Evolutionary conservation across 2,113 vertebrate species (phyloP).

Genomic region (Cheirogaleus medius): DNA sequence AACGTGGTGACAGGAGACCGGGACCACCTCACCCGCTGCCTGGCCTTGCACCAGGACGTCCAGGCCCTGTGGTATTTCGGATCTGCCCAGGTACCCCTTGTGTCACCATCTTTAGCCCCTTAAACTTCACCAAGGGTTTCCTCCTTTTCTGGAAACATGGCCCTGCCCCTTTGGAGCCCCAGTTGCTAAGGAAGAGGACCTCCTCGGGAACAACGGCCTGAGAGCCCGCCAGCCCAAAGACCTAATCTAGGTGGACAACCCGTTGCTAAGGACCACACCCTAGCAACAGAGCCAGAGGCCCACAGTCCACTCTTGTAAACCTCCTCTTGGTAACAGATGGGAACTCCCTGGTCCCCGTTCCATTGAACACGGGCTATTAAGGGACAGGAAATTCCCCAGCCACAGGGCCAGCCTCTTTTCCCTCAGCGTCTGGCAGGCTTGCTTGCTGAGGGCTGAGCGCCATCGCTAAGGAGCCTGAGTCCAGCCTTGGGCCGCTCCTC

Average conservation of each 20-base stretch:
- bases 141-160: background rate
- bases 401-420: background rate
- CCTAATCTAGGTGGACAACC: background rate
- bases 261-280: background rate
- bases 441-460: background rate
- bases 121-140: background rate
- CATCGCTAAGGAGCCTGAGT: background rate
- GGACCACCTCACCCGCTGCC: slow-evolving; percentile 89
- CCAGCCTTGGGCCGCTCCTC: background rate
- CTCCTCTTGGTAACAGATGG: background rate
- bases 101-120: background rate
- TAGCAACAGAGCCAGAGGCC: background rate
- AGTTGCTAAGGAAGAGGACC: background rate
- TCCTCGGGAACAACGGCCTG: background rate
- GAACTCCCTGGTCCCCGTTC: background rate
- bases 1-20: slow-evolving; percentile 88
- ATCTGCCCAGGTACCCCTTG: slow-evolving; percentile 85
- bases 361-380: background rate
- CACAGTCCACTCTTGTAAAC: background rate
- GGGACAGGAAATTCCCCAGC: background rate
- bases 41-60: slow-evolving; percentile 92
- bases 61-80: slow-evolving; percentile 95
- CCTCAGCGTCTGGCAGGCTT: background rate
- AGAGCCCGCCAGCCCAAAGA: background rate
- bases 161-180: background rate